A percentile compares a stretch with the other conserved stretches of the same genome.
Evolutionary conservation across 2,888 invertebrate genomes (phyloP).

Genomic region (Oxytorus armatus): DNA sequence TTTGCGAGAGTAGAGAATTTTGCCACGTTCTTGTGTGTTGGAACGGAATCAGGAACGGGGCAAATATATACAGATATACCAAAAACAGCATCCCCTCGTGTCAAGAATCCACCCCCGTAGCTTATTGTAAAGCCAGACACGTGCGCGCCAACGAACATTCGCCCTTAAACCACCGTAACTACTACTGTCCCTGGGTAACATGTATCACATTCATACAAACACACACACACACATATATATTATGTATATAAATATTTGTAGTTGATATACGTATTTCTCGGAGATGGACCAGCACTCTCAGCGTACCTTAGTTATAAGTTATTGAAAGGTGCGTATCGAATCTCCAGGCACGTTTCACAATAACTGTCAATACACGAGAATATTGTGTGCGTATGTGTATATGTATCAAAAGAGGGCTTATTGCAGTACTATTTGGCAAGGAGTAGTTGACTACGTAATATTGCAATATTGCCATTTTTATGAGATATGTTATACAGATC

Average conservation of each 20-base stretch:
- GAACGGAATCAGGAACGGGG: conserved; percentile 46
- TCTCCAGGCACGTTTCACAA: conserved; percentile 44
- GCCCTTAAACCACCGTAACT: conserved; percentile 60
- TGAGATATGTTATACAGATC: too few relatives aligned
- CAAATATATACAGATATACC: conserved; percentile 11
- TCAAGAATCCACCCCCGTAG: conserved; percentile 35
- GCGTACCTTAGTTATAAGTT: conserved; percentile 57
- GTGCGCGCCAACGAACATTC: conserved; percentile 58
- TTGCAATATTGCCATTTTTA: neutral
- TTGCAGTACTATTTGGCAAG: too few relatives aligned
- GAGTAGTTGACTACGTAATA: neutral
- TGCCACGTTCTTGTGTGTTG: conserved; percentile 43
- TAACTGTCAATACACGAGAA: conserved; percentile 38
- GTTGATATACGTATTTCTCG: neutral
- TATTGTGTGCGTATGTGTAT: conserved; percentile 2
- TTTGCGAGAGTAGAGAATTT: conserved; percentile 53
- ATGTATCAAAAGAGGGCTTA: conserved; percentile 20
- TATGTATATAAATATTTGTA: neutral
- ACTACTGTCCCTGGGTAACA: conserved; percentile 41
- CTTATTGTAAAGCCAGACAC: conserved; percentile 64
- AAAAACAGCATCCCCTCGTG: conserved; percentile 2
- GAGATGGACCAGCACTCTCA: conserved; percentile 11
- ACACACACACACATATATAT: neutral
- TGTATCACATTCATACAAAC: conserved; percentile 9
- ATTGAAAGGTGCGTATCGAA: conserved; percentile 61